These are phyloP conservation scores for Micrasema longulum DNA, from an alignment of 1,140 invertebrate genomes.

Conservation along the genomic window DNA sequence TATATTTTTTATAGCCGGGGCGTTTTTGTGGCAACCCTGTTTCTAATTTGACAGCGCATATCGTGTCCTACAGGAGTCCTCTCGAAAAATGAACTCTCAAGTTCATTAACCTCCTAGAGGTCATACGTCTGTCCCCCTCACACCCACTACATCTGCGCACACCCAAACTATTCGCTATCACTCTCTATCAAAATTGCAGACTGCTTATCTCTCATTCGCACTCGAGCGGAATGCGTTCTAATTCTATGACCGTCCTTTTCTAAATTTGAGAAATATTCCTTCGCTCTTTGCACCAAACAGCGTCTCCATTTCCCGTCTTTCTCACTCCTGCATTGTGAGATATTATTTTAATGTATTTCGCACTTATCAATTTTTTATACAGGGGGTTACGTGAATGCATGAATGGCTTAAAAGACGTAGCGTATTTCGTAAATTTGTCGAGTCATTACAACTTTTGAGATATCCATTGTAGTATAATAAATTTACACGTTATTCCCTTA, in stretches of 20 bases:
- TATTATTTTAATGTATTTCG: conserved; percentile 13
- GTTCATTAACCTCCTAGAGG: conserved; percentile 53
- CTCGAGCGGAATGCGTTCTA: background rate
- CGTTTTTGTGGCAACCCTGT: conserved; percentile 27
- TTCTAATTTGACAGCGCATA: conserved; percentile 30
- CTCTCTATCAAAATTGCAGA: conserved; percentile 31
- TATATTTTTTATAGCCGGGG: too few species aligned
- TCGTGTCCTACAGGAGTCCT: conserved; percentile 53
- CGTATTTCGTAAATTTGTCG: too few species aligned
- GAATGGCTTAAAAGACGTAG: too few species aligned
- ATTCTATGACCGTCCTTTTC: conserved; percentile 2
- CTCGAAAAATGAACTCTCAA: conserved; percentile 53
- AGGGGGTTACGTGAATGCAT: too few species aligned
- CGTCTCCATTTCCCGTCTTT: background rate
- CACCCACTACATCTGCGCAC: conserved; percentile 11
- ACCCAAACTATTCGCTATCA: conserved; percentile 1
- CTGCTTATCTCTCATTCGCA: conserved; percentile 10
- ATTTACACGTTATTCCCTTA: too few species aligned
- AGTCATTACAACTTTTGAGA: too few species aligned
- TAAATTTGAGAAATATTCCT: background rate
- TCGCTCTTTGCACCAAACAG: background rate
- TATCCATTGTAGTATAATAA: too few species aligned
- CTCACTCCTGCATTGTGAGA: background rate
- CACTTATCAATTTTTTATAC: conserved; percentile 13
- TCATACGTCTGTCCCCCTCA: conserved; percentile 39